Evolutionary conservation across 2,888 invertebrate species (phyloP), one percentile per base, ranked within the genome.

Genomic region (Zonitis immaculata): DNA sequence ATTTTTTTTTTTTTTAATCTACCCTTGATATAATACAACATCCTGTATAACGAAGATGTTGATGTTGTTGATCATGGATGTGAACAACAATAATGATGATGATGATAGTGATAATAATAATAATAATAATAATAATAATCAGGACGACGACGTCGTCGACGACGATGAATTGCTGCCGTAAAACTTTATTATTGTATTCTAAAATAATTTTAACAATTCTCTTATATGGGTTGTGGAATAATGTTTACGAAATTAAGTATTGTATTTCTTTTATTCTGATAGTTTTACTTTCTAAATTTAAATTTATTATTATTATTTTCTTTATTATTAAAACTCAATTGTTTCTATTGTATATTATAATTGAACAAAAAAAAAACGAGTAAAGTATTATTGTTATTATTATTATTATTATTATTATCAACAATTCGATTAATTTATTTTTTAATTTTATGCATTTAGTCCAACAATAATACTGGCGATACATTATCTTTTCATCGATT

Each of bases 161-260:
- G 44, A n/a, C 47, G 51, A 57, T 9, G 16, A 53, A 54, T 54
- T 39, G 49, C 57, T 27, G 51, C 51, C 48, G 54, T 57, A 57
- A 57, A 57, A 54, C 47, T 57, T 57, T 57, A 57, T 57, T 57
- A 57, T 56, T 56, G 52, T 56, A 53, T 57, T 54, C 54, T 54
- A 51, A 51, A 57, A 57, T 57, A 54, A 57, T n/a, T 57, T 57
- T 50, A 54, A 57, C 57, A 56, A 51, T 50, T 35, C 35, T 35
- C 35, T 18, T 52, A 50, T 51, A 44, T 44, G 44, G 48, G 39
- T 42, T 30, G 52, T 47, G 44, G 56, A 53, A 56, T 56, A 56
- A 56, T 56, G 56, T 56, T 56, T 56, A 49, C 44, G 47, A 52
- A 56, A 56, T 56, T 56, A 53, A 52, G 50, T 52, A 56, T 56